Percentiles rank a stretch among this genome's conserved stretches.
Conservation (phyloP, 1,140 invertebrate species). For the Eumaeus atala region DNA sequence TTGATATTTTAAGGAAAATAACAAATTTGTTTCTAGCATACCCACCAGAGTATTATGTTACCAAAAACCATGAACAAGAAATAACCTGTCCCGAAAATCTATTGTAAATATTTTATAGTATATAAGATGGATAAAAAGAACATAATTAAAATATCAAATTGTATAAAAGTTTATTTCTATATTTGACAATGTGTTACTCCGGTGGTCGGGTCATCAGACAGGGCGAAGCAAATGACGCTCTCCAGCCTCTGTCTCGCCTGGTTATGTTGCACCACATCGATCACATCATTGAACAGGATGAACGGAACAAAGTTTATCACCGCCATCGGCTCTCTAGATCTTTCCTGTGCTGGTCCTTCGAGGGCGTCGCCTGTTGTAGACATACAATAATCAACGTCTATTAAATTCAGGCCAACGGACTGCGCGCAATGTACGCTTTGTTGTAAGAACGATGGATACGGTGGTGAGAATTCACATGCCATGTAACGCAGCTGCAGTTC, state of each 20-base stretch:
- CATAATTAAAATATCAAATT: not conserved
- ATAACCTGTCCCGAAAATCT: too few relatives aligned
- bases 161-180: slow-evolving; percentile 15
- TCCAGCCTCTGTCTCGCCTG: slow-evolving; percentile 27
- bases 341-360: slow-evolving; percentile 31
- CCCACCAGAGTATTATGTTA: not conserved
- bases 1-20: too few relatives aligned
- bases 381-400: slow-evolving; percentile 45
- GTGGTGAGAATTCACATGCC: slow-evolving; percentile 47
- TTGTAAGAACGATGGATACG: slow-evolving; percentile 32
- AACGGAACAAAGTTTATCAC: slow-evolving; percentile 48
- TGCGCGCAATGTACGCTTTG: slow-evolving; percentile 41
- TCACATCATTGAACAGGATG: slow-evolving; percentile 45
- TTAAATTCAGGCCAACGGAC: slow-evolving; percentile 32
- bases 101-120: too few relatives aligned
- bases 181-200: slow-evolving; percentile 35
- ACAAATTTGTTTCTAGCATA: not conserved
- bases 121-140: too few relatives aligned
- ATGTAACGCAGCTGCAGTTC: slow-evolving; percentile 50
- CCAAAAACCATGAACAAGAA: too few relatives aligned
- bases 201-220: slow-evolving; percentile 37
- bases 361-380: slow-evolving; percentile 32
- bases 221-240: slow-evolving; percentile 43
- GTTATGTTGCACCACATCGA: slow-evolving; percentile 24
- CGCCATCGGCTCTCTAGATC: slow-evolving; percentile 30